Evolutionary conservation across 1,140 invertebrate genomes (phyloP), one percentile per base, ranked within the genome.

Genomic region (Stenopsyche tienmushanensis): DNA sequence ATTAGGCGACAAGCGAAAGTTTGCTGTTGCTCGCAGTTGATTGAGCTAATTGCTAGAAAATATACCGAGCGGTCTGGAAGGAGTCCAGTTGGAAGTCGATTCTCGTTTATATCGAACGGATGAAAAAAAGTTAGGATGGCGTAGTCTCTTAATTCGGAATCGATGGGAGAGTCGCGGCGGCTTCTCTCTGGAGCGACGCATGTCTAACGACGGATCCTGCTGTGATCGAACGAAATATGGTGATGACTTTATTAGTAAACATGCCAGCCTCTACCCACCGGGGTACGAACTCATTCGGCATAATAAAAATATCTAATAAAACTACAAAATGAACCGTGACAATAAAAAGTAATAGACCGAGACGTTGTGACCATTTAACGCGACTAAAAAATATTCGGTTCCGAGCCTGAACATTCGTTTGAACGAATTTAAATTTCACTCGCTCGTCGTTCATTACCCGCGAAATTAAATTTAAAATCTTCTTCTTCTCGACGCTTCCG

Each of bases 191-290:
- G 45, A 24, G n/a, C 25, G 34, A 26, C 18, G 60, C 26, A 39
- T 52, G 20, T 34, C 60, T 50, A 63, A 50, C 49, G 60, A 52
- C 10, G 34, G 10, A 5, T 25, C 62, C 62, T 41, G 62, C 52
- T 64, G 62, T 13, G 29, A 64, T 64, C 62, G 44, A 54, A 53
- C 26, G 34, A 26, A 45, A 64, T 64, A 53, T 64, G 62, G 49
- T 65, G 63, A 65, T 65, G 63, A 47, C 63, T 65, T 57, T 55
- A 65, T 65, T 54, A 64, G 62, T 54, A 53, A 44, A 41, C 49
- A 54, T 42, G 29, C 18, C 49, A 39, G 52, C 20, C 10, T 23
- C 29, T 25, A 13, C 44, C 57, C 23, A 26, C 44, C 57, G 23
- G 20, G 42, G 42, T 29, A n/a, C 13, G 5, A 13, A 8, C 44